These are phyloP conservation scores for Psittacula cyanocephala DNA, from an alignment of 2,113 vertebrate species.

Conservation along the genomic window DNA sequence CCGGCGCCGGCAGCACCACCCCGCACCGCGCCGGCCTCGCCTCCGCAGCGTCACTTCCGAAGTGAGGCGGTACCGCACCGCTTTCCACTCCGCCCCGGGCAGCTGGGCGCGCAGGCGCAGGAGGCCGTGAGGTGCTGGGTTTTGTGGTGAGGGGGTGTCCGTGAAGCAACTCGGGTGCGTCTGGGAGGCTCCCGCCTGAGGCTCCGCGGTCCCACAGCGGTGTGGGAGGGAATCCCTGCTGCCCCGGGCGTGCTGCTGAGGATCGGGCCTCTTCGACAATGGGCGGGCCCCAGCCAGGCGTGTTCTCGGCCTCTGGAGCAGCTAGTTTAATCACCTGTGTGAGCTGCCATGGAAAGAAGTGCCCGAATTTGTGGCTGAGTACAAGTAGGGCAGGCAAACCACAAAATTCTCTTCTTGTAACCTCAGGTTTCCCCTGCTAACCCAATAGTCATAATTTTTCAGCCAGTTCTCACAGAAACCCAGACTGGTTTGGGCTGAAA, in stretches of 20 bases:
- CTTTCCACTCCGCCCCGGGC: not conserved
- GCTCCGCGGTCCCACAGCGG: not conserved
- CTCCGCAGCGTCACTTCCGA: not conserved
- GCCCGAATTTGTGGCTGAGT: not conserved
- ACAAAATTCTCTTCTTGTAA: no score
- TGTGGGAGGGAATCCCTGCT: not conserved
- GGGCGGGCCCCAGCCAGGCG: no score
- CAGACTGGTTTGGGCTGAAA: not conserved
- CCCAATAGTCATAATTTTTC: no score
- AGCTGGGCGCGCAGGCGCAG: not conserved
- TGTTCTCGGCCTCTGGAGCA: not conserved
- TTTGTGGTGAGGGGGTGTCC: rapidly evolving
- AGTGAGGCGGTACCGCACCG: no score
- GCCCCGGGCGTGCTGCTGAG: not conserved
- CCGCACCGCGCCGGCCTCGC: not conserved
- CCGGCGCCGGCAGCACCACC: not conserved
- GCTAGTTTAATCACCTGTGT: not conserved
- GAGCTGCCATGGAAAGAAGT: rapidly evolving
- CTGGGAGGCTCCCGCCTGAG: not conserved
- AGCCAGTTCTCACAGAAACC: not conserved
- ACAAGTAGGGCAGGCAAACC: not conserved
- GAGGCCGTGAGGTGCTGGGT: rapidly evolving
- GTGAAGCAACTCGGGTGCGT: rapidly evolving
- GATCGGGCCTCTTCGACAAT: no score
- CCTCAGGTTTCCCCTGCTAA: not conserved